phyloP scores from a whole-genome alignment of 2,113 vertebrate species.

The Halcyon senegalensis region DNA sequence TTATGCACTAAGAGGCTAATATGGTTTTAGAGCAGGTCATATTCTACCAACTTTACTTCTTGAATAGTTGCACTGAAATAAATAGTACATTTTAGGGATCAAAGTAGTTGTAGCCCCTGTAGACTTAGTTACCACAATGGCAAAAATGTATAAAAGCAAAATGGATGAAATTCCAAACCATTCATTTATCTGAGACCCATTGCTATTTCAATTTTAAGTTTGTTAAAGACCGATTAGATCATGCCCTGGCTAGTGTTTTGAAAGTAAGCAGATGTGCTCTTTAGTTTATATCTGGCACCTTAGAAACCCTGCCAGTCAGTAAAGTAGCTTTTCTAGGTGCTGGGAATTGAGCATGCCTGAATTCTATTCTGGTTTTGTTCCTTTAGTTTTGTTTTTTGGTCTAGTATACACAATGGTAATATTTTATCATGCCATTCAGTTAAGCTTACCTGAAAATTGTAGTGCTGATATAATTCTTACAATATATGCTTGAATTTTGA shows the following conservation, averaged over 20 bases:
- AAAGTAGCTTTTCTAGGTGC: background rate
- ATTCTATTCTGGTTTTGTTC: background rate
- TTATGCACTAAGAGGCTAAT: background rate
- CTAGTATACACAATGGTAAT: background rate
- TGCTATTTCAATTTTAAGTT: background rate
- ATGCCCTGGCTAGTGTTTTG: background rate
- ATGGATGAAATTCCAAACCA: background rate
- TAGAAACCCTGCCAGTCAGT: background rate
- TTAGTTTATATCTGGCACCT: background rate
- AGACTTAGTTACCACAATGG: background rate
- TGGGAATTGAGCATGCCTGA: background rate
- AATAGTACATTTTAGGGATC: background rate
- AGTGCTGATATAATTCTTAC: background rate
- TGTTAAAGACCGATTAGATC: background rate
- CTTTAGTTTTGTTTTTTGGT: background rate
- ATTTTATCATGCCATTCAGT: background rate
- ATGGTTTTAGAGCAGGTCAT: background rate
- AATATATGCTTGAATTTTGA: background rate
- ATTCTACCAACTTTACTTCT: background rate
- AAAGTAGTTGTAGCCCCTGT: background rate
- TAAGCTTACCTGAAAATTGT: background rate
- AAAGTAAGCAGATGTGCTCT: background rate
- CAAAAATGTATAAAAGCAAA: background rate
- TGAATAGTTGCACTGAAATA: background rate
- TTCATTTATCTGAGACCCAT: background rate